Conservation (phyloP, 2,797 vertebrate species). For the Gymnoscopelus braueri region DNA sequence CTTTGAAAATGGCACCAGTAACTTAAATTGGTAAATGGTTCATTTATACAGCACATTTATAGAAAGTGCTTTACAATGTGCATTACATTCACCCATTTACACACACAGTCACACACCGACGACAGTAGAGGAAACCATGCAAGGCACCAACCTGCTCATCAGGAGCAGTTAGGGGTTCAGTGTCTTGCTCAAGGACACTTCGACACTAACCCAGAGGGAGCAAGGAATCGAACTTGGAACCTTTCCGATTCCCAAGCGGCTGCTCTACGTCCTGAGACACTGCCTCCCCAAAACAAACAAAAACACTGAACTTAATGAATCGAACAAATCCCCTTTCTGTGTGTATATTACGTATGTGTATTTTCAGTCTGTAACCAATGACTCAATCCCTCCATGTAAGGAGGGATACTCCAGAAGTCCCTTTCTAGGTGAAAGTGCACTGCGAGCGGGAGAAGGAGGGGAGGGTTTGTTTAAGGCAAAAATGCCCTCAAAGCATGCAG, state of each 20-base stretch:
- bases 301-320: neutral
- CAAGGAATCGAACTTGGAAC: too few relatives aligned
- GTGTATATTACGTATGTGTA: neutral
- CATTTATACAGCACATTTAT: too few relatives aligned
- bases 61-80: too few relatives aligned
- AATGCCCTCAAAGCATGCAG: conserved; percentile 14
- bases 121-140: too few relatives aligned
- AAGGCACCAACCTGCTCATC: too few relatives aligned
- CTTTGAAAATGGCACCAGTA: too few relatives aligned
- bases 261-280: too few relatives aligned
- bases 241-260: too few relatives aligned
- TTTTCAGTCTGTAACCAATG: neutral
- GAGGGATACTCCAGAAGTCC: conserved; percentile 26
- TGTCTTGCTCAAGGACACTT: too few relatives aligned
- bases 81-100: neutral
- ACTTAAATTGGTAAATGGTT: too few relatives aligned
- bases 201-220: too few relatives aligned
- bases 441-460: conserved; percentile 3
- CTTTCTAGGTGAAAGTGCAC: conserved; percentile 74
- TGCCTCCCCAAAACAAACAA: too few relatives aligned
- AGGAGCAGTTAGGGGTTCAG: neutral
- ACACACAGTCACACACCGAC: neutral
- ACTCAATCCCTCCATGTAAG: conserved; percentile 28
- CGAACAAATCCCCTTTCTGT: neutral
- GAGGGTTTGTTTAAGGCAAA: conserved; percentile 21